Evolutionary conservation across 2,888 invertebrate genomes (phyloP).

Genomic region (Metellina segmentata): DNA sequence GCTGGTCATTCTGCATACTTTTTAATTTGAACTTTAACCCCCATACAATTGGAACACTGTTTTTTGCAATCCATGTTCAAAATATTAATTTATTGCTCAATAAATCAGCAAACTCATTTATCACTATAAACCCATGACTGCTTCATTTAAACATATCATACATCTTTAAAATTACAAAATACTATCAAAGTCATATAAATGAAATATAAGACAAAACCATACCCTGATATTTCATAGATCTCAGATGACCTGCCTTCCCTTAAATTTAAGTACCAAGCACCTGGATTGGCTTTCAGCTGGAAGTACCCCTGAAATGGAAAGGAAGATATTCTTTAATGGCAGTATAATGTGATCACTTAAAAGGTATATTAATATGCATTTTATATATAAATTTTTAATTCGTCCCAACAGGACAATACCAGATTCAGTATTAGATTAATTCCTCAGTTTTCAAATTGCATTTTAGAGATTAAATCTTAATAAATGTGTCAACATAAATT

Average conservation of each 20-base stretch:
- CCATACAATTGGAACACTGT: too few species aligned
- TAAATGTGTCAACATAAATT: too few species aligned
- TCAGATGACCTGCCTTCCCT: slow-evolving; percentile 96
- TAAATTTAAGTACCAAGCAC: slow-evolving; percentile 94
- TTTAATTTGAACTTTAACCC: too few species aligned
- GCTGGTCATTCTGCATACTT: too few species aligned
- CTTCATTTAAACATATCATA: not conserved
- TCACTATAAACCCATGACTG: not conserved
- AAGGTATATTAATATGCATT: too few species aligned
- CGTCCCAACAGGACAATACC: too few species aligned
- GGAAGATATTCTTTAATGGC: not conserved
- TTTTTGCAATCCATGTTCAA: too few species aligned
- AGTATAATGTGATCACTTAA: not conserved
- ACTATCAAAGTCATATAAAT: too few species aligned
- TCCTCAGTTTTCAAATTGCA: too few species aligned
- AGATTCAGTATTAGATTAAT: too few species aligned
- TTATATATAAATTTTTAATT: too few species aligned
- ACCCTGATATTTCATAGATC: slow-evolving; percentile 91
- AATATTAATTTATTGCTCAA: not conserved
- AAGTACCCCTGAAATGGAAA: slow-evolving; percentile 89
- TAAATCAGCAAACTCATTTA: not conserved
- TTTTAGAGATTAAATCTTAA: too few species aligned
- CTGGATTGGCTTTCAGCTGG: slow-evolving; percentile 98
- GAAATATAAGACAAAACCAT: slow-evolving; percentile 40
- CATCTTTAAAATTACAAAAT: not conserved